Evolutionary conservation across 1,140 invertebrate genomes (phyloP).

Genomic region (Euglossa dilemma): DNA sequence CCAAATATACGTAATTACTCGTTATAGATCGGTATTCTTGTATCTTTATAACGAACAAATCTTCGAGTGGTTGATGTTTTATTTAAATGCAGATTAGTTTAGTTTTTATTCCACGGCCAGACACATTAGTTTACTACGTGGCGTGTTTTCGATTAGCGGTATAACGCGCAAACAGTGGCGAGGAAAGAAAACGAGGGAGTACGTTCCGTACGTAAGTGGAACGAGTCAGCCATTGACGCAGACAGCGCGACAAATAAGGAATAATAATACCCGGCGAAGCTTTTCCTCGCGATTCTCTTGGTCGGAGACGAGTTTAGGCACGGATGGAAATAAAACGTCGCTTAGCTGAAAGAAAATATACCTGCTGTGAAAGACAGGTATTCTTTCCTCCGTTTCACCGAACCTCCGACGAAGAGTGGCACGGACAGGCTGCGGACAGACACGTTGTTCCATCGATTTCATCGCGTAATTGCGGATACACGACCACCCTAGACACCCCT

Average conservation of each 20-base stretch:
- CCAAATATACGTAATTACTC: no score
- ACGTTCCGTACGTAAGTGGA: not conserved
- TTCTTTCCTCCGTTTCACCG: not conserved
- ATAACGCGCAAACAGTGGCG: not conserved
- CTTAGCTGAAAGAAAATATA: not conserved
- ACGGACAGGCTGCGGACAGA: no score
- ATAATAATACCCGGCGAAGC: no score
- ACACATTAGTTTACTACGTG: no score
- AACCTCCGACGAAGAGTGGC: not conserved
- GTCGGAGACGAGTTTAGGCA: not conserved
- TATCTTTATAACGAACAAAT: no score
- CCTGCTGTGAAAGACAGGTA: not conserved
- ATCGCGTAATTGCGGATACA: slow-evolving; percentile 7
- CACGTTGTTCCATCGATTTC: slow-evolving; percentile 16
- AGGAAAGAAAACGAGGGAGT: not conserved
- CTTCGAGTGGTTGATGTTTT: no score
- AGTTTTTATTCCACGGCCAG: no score
- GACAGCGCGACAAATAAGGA: not conserved
- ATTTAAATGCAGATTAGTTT: no score
- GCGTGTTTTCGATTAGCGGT: not conserved
- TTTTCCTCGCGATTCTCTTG: not conserved
- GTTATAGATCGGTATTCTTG: no score
- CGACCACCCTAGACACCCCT: no score
- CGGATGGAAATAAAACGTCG: not conserved
- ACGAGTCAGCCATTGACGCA: not conserved